Conservation (phyloP, 2,888 invertebrate species). For the Melinaea menophilus region DNA sequence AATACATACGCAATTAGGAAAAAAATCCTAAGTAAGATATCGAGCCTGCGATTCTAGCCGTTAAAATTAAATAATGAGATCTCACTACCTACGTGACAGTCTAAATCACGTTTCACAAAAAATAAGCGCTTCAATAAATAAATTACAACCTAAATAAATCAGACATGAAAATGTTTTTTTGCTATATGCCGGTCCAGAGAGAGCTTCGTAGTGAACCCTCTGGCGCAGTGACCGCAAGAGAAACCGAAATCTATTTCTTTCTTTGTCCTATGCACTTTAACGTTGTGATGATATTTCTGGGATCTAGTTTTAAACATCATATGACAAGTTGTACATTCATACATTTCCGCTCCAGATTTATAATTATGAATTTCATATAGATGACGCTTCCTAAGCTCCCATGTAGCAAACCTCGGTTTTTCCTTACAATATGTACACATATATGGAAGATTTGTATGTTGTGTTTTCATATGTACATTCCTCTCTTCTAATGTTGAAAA, state of each 20-base stretch:
- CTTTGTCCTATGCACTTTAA: conserved; percentile 65
- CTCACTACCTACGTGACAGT: background rate
- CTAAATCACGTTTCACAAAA: background rate
- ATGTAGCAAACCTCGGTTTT: conserved; percentile 66
- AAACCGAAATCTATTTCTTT: conserved; percentile 68
- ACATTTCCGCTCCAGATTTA: conserved; percentile 66
- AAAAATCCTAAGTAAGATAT: background rate
- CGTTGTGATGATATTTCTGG: conserved; percentile 70
- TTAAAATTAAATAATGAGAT: background rate
- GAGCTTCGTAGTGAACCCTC: conserved; percentile 71
- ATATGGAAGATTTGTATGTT: conserved; percentile 64
- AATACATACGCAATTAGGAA: background rate
- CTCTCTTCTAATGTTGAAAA: conserved; percentile 65
- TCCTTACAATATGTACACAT: conserved; percentile 70
- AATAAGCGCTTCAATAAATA: conserved; percentile 4
- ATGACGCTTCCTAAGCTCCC: conserved; percentile 66
- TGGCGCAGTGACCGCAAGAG: conserved; percentile 71
- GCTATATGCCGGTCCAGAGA: conserved; percentile 76
- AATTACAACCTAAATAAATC: conserved; percentile 10
- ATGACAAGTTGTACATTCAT: conserved; percentile 69
- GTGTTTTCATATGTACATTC: conserved; percentile 62
- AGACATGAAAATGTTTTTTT: conserved; percentile 63
- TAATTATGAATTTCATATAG: conserved; percentile 70
- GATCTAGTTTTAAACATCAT: conserved; percentile 70
- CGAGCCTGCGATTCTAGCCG: conserved; percentile 1